phyloP scores from a whole-genome alignment of 1,140 invertebrate species.

The Zaprionus tsacasi region DNA sequence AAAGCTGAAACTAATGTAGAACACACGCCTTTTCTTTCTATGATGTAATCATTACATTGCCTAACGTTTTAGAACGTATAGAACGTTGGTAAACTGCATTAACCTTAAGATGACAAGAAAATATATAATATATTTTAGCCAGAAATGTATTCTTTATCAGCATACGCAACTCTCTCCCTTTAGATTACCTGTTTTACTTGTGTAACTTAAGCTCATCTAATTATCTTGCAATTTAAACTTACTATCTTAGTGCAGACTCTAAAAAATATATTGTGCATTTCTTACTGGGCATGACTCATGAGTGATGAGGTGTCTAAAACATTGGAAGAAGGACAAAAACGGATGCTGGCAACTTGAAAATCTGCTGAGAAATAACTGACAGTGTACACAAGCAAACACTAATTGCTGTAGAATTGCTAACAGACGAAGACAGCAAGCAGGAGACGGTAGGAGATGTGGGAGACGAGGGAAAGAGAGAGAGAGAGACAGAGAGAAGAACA shows the following conservation, averaged over 20 bases:
- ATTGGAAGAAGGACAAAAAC: conserved; percentile 26
- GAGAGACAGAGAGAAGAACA: conserved; percentile 29
- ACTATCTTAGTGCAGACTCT: background rate
- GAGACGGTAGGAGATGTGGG: conserved; percentile 10
- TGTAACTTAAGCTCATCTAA: background rate
- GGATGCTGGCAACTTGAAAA: conserved; percentile 61
- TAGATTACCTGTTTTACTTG: background rate
- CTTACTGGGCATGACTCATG: conserved; percentile 59
- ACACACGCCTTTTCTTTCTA: no score
- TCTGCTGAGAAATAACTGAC: conserved; percentile 66
- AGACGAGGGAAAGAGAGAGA: no score
- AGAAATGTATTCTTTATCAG: no score
- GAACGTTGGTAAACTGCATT: no score
- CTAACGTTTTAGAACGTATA: no score
- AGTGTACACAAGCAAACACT: conserved; percentile 72
- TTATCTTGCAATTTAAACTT: background rate
- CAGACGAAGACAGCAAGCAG: conserved; percentile 24
- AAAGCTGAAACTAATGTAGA: no score
- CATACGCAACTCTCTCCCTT: background rate
- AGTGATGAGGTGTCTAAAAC: conserved; percentile 18
- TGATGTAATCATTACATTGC: no score
- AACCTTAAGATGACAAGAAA: no score
- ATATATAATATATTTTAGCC: no score
- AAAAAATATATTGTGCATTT: background rate
- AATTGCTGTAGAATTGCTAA: conserved; percentile 74